Evolutionary conservation across 64 coral and sea anemone species (phyloP), one percentile per base, ranked within the genome.

Genomic region (Astreopora myriophthalma): DNA sequence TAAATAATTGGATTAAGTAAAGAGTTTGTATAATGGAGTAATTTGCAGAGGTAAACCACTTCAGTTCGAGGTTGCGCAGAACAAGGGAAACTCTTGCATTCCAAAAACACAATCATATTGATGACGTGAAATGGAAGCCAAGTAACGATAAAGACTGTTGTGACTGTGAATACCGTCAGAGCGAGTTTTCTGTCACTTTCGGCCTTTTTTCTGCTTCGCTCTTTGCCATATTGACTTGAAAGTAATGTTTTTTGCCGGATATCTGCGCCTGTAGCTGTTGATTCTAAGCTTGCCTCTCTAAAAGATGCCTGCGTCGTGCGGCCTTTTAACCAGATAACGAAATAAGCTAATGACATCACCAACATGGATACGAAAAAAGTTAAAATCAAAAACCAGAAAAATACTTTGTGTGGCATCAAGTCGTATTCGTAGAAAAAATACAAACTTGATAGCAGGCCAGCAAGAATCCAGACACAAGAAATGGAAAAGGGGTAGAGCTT

Each of bases 111-210:
- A 2, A 77, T 71, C 23, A 90, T 20, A 39, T 94, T 94, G 9
- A 94, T 6, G 42, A 97, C 55, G 36, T 97, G 95, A 35, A 97
- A 97, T 1, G 95, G 95, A 29, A 97, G 84, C 95, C 95, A 97
- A 12, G 86, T 93, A 11, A 94, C 17, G 16, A 85, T 89, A 63
- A 93, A 97, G 19, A 97, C 87, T 1, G 92, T 87, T 5, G 95
- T 97, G 8, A 97, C 92, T 24, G 94, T 97, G 34, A 86, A 94
- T 68, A 97, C 61, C 5, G 95, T 97, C 17, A 90, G 34, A 0
- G 86, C 74, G n/a, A 94, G 74, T 87, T 93, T 97, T 28, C 87
- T 55, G 29, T 97, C 90, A n/a, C 48, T 92, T 63, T 92, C 90
- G 0, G 66, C 67, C 46, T 48, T 39, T 32, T 80, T 79, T 20